phyloP scores from a whole-genome alignment of 2,797 vertebrate genomes.

The Limnodromus scolopaceus region DNA sequence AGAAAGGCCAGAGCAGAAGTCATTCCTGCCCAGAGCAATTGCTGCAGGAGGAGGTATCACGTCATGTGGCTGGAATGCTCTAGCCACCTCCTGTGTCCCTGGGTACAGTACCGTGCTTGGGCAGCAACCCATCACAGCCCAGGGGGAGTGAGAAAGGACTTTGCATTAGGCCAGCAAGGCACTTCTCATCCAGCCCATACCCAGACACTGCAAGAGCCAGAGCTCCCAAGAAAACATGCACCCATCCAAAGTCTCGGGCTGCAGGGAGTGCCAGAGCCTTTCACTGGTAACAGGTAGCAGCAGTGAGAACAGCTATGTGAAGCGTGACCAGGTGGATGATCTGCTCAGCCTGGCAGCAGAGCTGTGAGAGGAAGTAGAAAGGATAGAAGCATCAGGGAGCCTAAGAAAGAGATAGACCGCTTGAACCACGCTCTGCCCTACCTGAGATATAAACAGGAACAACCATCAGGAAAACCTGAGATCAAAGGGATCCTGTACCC shows the following conservation, averaged over 20 bases:
- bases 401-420: background rate
- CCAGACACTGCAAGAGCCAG: background rate
- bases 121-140: background rate
- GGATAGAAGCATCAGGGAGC: background rate
- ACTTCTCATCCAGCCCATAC: background rate
- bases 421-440: background rate
- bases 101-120: fast-evolving
- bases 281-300: background rate
- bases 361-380: background rate
- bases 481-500: background rate
- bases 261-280: background rate
- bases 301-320: background rate
- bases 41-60: background rate
- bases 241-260: background rate
- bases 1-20: background rate
- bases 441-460: background rate
- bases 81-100: too few relatives aligned
- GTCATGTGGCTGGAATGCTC: background rate
- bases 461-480: background rate
- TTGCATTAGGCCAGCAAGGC: background rate
- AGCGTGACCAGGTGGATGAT: background rate
- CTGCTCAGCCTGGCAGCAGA: background rate
- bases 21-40: background rate
- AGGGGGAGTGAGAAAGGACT: fast-evolving
- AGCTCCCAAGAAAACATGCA: background rate